phyloP scores from a whole-genome alignment of 1,140 invertebrate species.

The Diabrotica virgifera region DNA sequence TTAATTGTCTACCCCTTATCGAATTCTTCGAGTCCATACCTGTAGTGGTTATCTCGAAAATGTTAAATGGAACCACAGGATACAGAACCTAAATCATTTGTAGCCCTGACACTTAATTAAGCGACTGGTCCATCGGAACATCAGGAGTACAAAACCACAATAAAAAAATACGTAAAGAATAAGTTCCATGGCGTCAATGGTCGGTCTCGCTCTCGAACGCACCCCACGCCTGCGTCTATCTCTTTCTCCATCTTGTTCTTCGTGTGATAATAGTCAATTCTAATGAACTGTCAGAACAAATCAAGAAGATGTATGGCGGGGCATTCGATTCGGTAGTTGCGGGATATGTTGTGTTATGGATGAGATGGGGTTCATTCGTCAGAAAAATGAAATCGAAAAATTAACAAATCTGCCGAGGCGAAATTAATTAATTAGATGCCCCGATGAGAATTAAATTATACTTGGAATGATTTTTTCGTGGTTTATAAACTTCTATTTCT shows the following conservation, averaged over 20 bases:
- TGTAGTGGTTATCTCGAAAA: conserved; percentile 13
- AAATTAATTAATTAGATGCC: neutral
- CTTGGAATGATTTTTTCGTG: neutral
- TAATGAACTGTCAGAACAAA: conserved; percentile 20
- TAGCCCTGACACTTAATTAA: conserved; percentile 39
- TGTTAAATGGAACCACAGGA: conserved; percentile 29
- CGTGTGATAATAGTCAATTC: conserved; percentile 2
- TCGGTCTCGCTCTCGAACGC: neutral
- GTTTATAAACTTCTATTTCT: neutral
- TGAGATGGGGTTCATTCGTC: too few species aligned
- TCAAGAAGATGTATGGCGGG: conserved; percentile 14
- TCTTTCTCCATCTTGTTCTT: conserved; percentile 4
- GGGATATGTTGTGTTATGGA: conserved; percentile 5
- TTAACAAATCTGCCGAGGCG: too few species aligned
- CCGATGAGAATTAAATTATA: neutral
- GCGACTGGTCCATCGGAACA: conserved; percentile 18
- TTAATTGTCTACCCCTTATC: too few species aligned
- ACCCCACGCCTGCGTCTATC: conserved; percentile 3
- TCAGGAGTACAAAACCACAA: neutral
- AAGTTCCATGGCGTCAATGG: neutral
- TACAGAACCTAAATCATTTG: conserved; percentile 38
- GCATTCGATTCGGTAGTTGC: conserved; percentile 9
- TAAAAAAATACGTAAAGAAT: neutral
- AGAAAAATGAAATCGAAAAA: too few species aligned
- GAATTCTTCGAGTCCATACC: neutral